Percentiles rank a stretch among this genome's conserved stretches.
phyloP scores from a whole-genome alignment of 2,888 invertebrate genomes.

The Spialia ferax region DNA sequence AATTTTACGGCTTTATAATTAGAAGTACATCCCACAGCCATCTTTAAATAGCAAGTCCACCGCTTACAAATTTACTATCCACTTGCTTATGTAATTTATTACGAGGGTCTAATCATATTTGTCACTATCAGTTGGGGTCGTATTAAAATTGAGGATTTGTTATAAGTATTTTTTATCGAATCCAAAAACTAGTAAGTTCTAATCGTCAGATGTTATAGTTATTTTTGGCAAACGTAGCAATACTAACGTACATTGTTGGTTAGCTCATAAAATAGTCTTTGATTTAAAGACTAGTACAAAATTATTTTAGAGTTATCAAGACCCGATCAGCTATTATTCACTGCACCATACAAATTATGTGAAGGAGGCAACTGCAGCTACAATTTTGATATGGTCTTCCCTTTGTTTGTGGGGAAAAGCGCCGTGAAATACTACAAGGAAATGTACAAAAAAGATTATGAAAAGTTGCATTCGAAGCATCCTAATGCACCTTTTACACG shows the following conservation, averaged over 20 bases:
- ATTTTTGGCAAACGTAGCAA: too few relatives aligned
- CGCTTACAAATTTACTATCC: conserved; percentile 23
- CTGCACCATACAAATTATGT: conserved; percentile 70
- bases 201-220: too few relatives aligned
- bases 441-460: conserved; percentile 55
- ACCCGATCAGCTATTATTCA: conserved; percentile 65
- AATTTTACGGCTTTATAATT: conserved; percentile 9
- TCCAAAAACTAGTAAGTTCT: neutral
- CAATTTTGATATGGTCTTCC: conserved; percentile 60
- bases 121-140: neutral
- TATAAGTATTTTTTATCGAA: neutral
- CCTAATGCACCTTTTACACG: conserved; percentile 57
- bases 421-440: conserved; percentile 53
- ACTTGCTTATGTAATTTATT: conserved; percentile 19
- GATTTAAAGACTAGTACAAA: neutral
- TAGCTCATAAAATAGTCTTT: too few relatives aligned
- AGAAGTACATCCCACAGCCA: neutral
- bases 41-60: conserved; percentile 3
- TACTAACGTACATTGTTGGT: too few relatives aligned
- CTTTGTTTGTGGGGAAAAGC: conserved; percentile 61
- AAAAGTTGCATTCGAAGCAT: conserved; percentile 44
- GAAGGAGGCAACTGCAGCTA: conserved; percentile 53
- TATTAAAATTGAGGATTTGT: neutral
- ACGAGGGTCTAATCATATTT: conserved; percentile 6
- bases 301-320: conserved; percentile 61